A percentile compares a stretch with the other conserved stretches of the same genome.
These are phyloP conservation scores for Epizoanthus stellaris DNA, from an alignment of 92 coral and sea anemone genomes.

Conservation along the genomic window DNA sequence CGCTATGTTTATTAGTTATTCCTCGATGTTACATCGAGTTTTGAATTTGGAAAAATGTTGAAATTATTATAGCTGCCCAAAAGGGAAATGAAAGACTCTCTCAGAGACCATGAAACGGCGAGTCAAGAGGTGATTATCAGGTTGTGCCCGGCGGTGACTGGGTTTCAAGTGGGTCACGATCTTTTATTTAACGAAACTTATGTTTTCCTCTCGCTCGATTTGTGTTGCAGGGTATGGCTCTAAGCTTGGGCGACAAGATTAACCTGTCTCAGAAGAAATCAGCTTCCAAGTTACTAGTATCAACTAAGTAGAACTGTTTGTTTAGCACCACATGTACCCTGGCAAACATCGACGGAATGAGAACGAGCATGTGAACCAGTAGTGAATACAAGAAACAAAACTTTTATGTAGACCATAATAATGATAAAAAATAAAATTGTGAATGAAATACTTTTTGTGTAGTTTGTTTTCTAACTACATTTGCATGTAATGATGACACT, in stretches of 20 bases:
- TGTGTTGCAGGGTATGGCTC: slow-evolving; percentile 93
- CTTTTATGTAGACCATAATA: neutral
- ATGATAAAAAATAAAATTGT: neutral
- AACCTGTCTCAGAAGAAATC: slow-evolving; percentile 94
- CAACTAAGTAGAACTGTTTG: neutral
- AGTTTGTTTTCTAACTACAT: neutral
- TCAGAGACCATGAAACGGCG: no score
- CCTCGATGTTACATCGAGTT: no score
- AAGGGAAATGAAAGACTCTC: no score
- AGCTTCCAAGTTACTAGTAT: slow-evolving; percentile 35
- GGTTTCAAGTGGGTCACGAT: no score
- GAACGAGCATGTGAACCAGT: neutral
- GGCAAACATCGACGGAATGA: neutral
- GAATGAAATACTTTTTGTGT: neutral
- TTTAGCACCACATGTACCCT: neutral
- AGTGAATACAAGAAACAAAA: neutral
- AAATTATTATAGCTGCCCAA: no score
- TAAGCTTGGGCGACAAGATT: slow-evolving; percentile 96
- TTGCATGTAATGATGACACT: no score
- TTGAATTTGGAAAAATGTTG: no score
- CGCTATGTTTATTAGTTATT: no score
- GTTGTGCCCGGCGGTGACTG: no score
- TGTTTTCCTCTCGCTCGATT: no score
- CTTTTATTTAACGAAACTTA: no score
- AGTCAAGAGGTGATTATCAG: no score